Evolutionary conservation across 2,797 vertebrate genomes (phyloP).

Genomic region (Diplodus sargus): DNA sequence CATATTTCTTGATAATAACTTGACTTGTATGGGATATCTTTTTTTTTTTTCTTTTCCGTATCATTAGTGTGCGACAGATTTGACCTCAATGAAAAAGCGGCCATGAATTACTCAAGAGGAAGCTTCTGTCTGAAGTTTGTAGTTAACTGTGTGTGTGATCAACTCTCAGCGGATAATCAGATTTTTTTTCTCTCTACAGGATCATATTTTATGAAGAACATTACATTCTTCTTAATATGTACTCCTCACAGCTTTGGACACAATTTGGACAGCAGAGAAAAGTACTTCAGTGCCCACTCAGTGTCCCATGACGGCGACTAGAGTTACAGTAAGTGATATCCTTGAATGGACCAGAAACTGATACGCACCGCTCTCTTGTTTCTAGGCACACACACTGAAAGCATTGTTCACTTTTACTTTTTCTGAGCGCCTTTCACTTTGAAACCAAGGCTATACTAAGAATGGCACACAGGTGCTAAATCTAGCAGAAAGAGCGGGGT

Average conservation of each 20-base stretch:
- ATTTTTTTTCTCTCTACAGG: background rate
- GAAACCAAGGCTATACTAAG: conserved; percentile 39
- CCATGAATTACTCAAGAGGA: conserved; percentile 27
- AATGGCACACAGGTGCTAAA: conserved; percentile 59
- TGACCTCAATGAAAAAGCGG: conserved; percentile 54
- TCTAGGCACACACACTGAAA: conserved; percentile 64
- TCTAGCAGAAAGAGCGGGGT: conserved; percentile 49
- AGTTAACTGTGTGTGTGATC: background rate
- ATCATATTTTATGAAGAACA: conserved; percentile 4
- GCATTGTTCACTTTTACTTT: conserved; percentile 78
- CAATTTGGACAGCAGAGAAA: conserved; percentile 63
- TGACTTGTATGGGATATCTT: conserved; percentile 47
- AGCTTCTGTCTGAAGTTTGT: conserved; percentile 22
- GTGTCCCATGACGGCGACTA: conserved; percentile 67
- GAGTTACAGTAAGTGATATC: conserved; percentile 79
- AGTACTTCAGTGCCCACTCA: conserved; percentile 54
- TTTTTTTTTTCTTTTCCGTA: conserved; percentile 13
- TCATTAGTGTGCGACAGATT: conserved; percentile 46
- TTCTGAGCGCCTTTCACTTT: conserved; percentile 72
- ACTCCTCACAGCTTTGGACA: conserved; percentile 29
- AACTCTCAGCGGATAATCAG: background rate
- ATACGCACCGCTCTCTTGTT: conserved; percentile 65
- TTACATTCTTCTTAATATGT: conserved; percentile 4
- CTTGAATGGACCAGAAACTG: conserved; percentile 72
- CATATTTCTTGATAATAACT: conserved; percentile 74